Evolutionary conservation across 1,140 invertebrate genomes (phyloP), one percentile per base, ranked within the genome.

Genomic region (Probaryconus sp.): DNA sequence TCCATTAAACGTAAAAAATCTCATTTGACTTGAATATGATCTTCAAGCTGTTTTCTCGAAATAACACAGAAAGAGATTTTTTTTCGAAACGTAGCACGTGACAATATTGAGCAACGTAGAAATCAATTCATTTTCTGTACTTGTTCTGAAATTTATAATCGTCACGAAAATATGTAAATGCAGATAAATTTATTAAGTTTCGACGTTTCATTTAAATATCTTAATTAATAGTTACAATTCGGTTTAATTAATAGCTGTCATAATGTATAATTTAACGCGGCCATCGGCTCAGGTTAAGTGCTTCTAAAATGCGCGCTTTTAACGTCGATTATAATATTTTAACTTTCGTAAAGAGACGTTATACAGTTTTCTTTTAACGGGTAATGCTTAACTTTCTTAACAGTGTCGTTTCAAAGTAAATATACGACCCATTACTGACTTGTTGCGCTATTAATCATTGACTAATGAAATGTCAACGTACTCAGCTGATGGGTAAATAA

Each of bases 401-500:
- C 20, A 45, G 60, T 58, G 58, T 51, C 53, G 38, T 38, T 51
- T 51, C 28, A 6, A 20, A 0, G 40, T 24, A 61, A 51, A 50
- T 26, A 63, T 38, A 33, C 14, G 47, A 6, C 11, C 61, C 61
- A 65, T 65, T 73, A 67, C 35, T 42, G 37, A n/a, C n/a, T n/a
- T n/a, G 30, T 17, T 26, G 33, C 2, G 37, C 61, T 42, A 73
- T 73, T 60, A 73, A 73, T 73, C 70, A 73, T 61, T 40, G n/a
- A 35, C 53, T 73, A 73, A 73, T 73, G 61, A 73, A 73, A 73
- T 73, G 70, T 67, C 55, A 67, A 67, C 69, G 48, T 33, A 43
- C n/a, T n/a, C 38, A 18, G 28, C 35, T 33, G 56, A 64, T 53
- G 60, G 61, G 69, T 65, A 43, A 71, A 71, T 71, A 60, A 65